These are phyloP conservation scores for Trogon melanurus DNA, from an alignment of 2,113 vertebrate species.

Conservation along the genomic window DNA sequence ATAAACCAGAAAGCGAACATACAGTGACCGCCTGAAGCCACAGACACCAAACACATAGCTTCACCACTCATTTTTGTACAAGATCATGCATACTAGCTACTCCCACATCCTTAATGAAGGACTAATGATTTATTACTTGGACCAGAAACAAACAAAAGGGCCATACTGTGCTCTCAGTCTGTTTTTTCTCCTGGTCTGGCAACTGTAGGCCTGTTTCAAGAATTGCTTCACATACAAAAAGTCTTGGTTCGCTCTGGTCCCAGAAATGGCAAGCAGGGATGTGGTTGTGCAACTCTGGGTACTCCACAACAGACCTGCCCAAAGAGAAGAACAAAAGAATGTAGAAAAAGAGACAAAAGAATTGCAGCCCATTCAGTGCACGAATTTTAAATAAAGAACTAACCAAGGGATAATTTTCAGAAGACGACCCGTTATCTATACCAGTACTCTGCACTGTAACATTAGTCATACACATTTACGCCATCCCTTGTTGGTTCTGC, in stretches of 20 bases:
- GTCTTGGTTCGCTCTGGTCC: slow-evolving; percentile 91
- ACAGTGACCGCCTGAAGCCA: not conserved
- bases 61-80: not conserved
- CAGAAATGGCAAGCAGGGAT: slow-evolving; percentile 90
- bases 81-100: not conserved
- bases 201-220: not conserved
- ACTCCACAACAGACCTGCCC: slow-evolving; percentile 73
- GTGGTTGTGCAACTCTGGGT: slow-evolving; percentile 70
- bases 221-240: slow-evolving; percentile 91
- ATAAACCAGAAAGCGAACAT: not conserved
- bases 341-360: not conserved
- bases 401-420: not conserved
- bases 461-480: not conserved
- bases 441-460: not conserved
- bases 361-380: not conserved
- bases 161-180: slow-evolving; percentile 55
- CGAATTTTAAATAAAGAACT: not conserved
- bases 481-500: not conserved
- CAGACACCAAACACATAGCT: not conserved
- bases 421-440: not conserved
- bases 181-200: not conserved
- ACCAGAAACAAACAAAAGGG: not conserved
- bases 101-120: not conserved
- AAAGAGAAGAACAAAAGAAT: not conserved
- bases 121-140: not conserved